These are phyloP conservation scores for Ascaphus truei DNA, from an alignment of 2,113 vertebrate genomes.

Conservation along the genomic window DNA sequence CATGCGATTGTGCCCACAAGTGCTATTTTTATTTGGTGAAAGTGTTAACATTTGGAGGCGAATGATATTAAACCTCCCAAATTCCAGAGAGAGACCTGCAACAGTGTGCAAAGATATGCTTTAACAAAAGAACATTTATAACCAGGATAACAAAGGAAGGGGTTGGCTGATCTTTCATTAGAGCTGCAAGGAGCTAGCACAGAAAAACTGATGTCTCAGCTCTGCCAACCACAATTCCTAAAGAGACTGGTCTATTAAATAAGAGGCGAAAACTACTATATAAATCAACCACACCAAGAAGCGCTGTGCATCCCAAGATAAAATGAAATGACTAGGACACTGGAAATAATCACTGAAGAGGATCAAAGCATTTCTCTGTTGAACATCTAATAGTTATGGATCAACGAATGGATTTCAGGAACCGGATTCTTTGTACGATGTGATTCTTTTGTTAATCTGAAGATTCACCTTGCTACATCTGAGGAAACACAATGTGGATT, in stretches of 20 bases:
- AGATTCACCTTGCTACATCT: neutral
- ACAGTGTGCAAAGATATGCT: neutral
- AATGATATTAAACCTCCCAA: neutral
- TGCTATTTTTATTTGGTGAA: too few species aligned
- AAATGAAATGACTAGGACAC: neutral
- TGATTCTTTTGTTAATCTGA: too few species aligned
- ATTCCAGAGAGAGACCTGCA: neutral
- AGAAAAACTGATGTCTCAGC: too few species aligned
- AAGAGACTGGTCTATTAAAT: neutral
- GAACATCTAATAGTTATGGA: neutral
- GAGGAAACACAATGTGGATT: too few species aligned
- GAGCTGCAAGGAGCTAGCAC: neutral
- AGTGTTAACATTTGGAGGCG: neutral
- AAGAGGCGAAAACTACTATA: neutral
- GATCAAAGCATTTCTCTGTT: neutral
- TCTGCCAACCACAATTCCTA: neutral
- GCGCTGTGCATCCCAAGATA: neutral
- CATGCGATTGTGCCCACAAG: too few species aligned
- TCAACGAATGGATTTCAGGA: neutral
- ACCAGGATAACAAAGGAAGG: neutral
- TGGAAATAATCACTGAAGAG: neutral
- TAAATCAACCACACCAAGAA: neutral
- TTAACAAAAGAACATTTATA: neutral
- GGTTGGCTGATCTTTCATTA: neutral
- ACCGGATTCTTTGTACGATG: neutral